These are phyloP conservation scores for Pelobates cultripes DNA, from an alignment of 2,797 vertebrate species.

Conservation along the genomic window DNA sequence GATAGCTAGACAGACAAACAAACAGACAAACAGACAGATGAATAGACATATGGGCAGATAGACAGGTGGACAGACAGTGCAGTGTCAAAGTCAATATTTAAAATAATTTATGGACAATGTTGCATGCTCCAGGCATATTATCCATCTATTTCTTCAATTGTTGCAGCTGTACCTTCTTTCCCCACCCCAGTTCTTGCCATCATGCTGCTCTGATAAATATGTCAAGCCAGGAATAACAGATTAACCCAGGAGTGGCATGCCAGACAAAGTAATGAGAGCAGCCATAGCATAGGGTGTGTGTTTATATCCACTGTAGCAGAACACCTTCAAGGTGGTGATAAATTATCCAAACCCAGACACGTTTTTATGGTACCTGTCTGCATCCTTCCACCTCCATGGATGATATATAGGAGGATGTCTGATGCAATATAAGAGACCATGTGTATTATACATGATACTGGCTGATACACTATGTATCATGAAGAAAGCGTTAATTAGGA, in stretches of 20 bases:
- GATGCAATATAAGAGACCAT: slow-evolving; percentile 22
- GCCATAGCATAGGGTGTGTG: slow-evolving; percentile 17
- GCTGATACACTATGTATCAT: slow-evolving; percentile 25
- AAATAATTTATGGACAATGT: no score
- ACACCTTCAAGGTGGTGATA: slow-evolving; percentile 47
- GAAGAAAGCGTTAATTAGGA: slow-evolving; percentile 32
- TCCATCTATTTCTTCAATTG: slow-evolving; percentile 5
- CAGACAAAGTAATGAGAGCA: slow-evolving; percentile 18
- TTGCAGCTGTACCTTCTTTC: slow-evolving; percentile 3
- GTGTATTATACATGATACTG: slow-evolving; percentile 23
- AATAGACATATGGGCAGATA: no score
- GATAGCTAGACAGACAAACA: no score
- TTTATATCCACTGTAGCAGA: slow-evolving; percentile 42
- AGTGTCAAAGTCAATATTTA: no score
- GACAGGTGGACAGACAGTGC: no score
- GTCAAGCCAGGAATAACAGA: slow-evolving; percentile 48
- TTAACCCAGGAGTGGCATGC: slow-evolving; percentile 36
- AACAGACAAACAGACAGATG: no score
- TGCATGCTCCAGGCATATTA: no score
- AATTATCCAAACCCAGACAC: slow-evolving; percentile 33
- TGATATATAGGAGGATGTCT: slow-evolving; percentile 43
- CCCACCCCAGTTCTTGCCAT: slow-evolving; percentile 1
- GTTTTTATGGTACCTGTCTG: slow-evolving; percentile 45
- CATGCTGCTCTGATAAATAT: slow-evolving; percentile 37
- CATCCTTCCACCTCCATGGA: slow-evolving; percentile 18